Conservation (phyloP, 2,888 invertebrate genomes). For the Psococerastis gibbosa region DNA sequence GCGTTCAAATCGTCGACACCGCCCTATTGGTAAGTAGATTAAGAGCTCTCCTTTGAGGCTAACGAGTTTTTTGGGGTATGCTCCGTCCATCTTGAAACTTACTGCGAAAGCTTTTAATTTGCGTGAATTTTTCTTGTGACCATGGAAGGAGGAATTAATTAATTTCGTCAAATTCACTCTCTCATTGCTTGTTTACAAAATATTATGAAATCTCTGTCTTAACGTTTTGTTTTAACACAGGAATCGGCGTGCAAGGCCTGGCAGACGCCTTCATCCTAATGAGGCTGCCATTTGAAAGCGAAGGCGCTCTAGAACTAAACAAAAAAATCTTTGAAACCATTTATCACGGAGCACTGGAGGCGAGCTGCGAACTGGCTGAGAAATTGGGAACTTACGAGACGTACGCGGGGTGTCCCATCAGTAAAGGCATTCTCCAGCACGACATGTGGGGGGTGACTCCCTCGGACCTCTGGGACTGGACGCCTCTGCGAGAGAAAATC, state of each 20-base stretch:
- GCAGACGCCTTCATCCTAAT: slow-evolving; percentile 93
- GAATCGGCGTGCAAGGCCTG: slow-evolving; percentile 91
- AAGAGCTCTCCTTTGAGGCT: slow-evolving; percentile 1
- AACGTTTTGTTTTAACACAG: slow-evolving; percentile 37
- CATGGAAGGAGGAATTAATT: too few species aligned
- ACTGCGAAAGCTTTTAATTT: too few species aligned
- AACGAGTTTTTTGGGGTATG: too few species aligned
- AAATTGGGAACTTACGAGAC: slow-evolving; percentile 73
- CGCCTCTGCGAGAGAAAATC: slow-evolving; percentile 59
- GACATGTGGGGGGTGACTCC: slow-evolving; percentile 94
- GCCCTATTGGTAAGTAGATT: slow-evolving; percentile 77
- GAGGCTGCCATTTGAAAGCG: slow-evolving; percentile 83
- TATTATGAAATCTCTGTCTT: too few species aligned
- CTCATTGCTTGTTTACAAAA: too few species aligned
- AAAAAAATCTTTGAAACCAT: slow-evolving; percentile 95
- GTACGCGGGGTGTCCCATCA: slow-evolving; percentile 76
- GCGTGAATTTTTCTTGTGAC: too few species aligned
- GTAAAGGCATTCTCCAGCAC: slow-evolving; percentile 89
- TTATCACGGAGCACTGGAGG: slow-evolving; percentile 91
- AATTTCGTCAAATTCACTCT: too few species aligned
- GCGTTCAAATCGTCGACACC: slow-evolving; percentile 65
- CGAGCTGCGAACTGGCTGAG: slow-evolving; percentile 85
- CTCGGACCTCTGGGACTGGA: slow-evolving; percentile 81
- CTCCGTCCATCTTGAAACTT: too few species aligned
- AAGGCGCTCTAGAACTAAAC: slow-evolving; percentile 68